phyloP scores from a whole-genome alignment of 2,797 vertebrate genomes.

The Allobates femoralis region DNA sequence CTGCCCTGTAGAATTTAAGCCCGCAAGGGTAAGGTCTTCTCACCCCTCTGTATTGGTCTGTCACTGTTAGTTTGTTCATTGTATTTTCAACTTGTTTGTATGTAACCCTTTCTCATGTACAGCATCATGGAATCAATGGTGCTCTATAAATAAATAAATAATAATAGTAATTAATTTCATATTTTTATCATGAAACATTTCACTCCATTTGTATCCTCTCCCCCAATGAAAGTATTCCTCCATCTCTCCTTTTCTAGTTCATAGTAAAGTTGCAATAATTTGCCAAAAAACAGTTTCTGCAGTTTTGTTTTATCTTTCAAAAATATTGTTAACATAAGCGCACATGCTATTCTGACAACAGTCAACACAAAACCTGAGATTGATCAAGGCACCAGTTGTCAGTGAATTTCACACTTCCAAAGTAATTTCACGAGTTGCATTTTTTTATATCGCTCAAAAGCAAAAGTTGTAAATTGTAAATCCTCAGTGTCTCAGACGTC shows the following conservation, averaged over 20 bases:
- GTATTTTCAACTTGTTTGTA: no score
- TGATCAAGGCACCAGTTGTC: conserved; percentile 61
- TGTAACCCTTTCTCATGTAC: no score
- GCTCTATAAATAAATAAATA: no score
- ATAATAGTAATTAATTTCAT: background rate
- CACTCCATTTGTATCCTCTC: background rate
- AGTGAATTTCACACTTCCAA: conserved; percentile 62
- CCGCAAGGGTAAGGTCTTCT: no score
- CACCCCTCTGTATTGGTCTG: no score
- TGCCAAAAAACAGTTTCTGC: conserved; percentile 30
- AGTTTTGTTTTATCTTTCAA: conserved; percentile 42
- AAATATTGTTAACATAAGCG: conserved; percentile 57
- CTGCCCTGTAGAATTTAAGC: no score
- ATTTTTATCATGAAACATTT: background rate
- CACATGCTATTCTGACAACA: conserved; percentile 61
- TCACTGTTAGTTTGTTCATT: no score
- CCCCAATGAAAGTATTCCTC: background rate
- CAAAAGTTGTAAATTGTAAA: conserved; percentile 63
- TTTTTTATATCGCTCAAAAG: conserved; percentile 56
- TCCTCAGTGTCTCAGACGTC: conserved; percentile 46
- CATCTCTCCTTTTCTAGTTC: background rate
- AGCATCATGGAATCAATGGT: no score
- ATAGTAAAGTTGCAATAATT: background rate
- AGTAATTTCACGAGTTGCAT: conserved; percentile 58
- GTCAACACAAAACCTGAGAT: conserved; percentile 39